A percentile compares a stretch with the other conserved stretches of the same genome.
Conservation (phyloP, 2,888 invertebrate genomes). For the Parthenolecanium corni region DNA sequence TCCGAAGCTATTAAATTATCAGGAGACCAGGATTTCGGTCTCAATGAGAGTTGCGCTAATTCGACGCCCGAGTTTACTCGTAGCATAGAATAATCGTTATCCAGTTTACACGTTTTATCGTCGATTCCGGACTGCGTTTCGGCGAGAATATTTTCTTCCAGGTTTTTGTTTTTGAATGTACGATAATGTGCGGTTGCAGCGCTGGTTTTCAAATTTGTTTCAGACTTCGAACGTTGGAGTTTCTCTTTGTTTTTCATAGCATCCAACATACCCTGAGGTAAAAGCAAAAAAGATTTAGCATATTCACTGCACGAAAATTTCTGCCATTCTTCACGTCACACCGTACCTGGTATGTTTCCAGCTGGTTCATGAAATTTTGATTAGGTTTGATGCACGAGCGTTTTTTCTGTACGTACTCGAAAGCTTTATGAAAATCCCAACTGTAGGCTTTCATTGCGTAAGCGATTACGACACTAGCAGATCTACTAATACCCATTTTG, state of each 20-base stretch:
- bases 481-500: conserved; percentile 97
- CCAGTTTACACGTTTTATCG: conserved; percentile 48
- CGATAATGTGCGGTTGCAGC: conserved; percentile 14
- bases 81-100: conserved; percentile 41
- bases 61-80: conserved; percentile 30
- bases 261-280: conserved; percentile 72
- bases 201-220: conserved; percentile 64
- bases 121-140: conserved; percentile 36
- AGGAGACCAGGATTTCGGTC: conserved; percentile 64
- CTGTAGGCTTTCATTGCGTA: conserved; percentile 97
- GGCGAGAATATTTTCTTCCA: conserved; percentile 31
- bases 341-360: conserved; percentile 66
- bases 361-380: conserved; percentile 81
- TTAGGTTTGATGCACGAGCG: conserved; percentile 94
- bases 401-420: conserved; percentile 79
- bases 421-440: conserved; percentile 81
- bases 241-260: conserved; percentile 94
- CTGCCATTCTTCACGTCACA: background rate
- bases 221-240: conserved; percentile 83
- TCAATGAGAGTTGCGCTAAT: conserved; percentile 38
- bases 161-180: conserved; percentile 35
- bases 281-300: conserved; percentile 7
- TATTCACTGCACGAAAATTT: background rate
- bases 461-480: conserved; percentile 94
- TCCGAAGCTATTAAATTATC: conserved; percentile 52